Evolutionary conservation across 2,888 invertebrate genomes (phyloP), one percentile per base, ranked within the genome.

Genomic region (Panopea generosa): DNA sequence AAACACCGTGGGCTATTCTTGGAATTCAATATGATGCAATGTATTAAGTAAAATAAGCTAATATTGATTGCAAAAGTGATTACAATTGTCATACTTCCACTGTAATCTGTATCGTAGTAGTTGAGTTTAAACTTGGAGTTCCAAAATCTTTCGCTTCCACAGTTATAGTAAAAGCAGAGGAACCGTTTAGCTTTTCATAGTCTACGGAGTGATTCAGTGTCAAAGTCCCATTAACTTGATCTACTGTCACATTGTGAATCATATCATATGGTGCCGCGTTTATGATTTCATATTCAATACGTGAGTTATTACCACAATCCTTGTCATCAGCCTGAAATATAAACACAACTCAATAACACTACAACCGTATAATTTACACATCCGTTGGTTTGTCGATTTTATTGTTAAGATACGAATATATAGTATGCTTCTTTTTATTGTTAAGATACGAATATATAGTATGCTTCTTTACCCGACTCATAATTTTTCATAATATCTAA

Each of bases 71-170:
- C n/a, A n/a, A n/a, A n/a, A n/a, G n/a, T n/a, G n/a, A n/a, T n/a
- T n/a, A n/a, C n/a, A n/a, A n/a, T n/a, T 33, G 4, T 33, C 33
- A 33, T 69, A 79, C 80, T 73, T 80, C 66, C n/a, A 80, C 60
- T 26, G 47, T 24, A 9, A 80, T 47, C 4, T n/a, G 33, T 6
- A 81, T 52, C 1, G 49, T 68, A 6, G 53, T 63, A 40, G 22
- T 57, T 2, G 52, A 56, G 16, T 40, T 43, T 38, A 24, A 11
- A 14, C 2, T 2, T 1, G 74, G 68, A 14, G 20, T 16, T 16
- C 81, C 81, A 9, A 24, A 4, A 45, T 81, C 81, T 6, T 22
- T 26, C 2, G 72, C 72, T 16, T 55, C 9, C 9, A 76, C 61
- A 4, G 45, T 57, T 3, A 81, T 59, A 20, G 50, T 26, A 9